A percentile compares a stretch with the other conserved stretches of the same genome.
These are phyloP conservation scores for Papilio gigon DNA, from an alignment of 2,888 invertebrate genomes.

Conservation along the genomic window DNA sequence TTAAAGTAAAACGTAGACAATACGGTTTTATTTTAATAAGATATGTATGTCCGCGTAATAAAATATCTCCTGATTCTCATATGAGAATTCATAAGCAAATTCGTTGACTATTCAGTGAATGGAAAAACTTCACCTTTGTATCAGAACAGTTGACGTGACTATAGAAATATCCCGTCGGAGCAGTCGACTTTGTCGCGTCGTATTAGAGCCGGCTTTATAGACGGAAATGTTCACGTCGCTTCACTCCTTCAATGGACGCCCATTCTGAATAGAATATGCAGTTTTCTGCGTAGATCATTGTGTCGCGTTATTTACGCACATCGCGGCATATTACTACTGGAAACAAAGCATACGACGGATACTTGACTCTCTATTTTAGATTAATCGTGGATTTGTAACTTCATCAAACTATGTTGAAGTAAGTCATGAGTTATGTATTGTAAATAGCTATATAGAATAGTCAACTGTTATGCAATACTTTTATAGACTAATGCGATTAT, in stretches of 20 bases:
- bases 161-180: conserved; percentile 44
- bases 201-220: conserved; percentile 44
- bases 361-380: conserved; percentile 12
- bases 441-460: no score
- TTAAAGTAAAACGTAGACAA: no score
- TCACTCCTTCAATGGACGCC: conserved; percentile 41
- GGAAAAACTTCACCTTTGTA: conserved; percentile 36
- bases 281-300: conserved; percentile 40
- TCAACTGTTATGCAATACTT: no score
- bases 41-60: neutral
- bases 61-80: neutral
- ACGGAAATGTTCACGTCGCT: conserved; percentile 43
- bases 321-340: conserved; percentile 13
- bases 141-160: conserved; percentile 38
- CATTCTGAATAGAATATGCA: conserved; percentile 41
- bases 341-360: conserved; percentile 9
- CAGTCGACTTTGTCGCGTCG: conserved; percentile 44
- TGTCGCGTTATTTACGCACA: conserved; percentile 23
- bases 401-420: no score
- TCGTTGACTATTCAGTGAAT: conserved; percentile 17
- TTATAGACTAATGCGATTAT: no score
- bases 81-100: conserved; percentile 30
- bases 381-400: conserved; percentile 5
- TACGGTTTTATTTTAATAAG: no score
- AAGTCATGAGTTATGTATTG: no score